These are phyloP conservation scores for Pagetopsis macropterus DNA, from an alignment of 2,797 vertebrate genomes.

Conservation along the genomic window DNA sequence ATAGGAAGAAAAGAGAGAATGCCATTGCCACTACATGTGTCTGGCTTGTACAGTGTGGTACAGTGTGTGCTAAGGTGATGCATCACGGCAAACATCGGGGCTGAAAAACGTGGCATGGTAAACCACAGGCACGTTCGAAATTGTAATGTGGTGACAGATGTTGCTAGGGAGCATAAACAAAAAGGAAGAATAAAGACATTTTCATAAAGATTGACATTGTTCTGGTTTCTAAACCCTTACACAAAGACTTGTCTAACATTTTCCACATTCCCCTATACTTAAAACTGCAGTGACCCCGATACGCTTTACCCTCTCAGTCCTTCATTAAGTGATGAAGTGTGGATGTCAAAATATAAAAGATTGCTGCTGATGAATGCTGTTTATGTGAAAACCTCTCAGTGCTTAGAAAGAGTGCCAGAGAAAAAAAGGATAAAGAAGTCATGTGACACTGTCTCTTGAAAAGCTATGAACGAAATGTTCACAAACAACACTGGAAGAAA, in stretches of 20 bases:
- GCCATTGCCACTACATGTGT: background rate
- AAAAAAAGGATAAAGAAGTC: conserved; percentile 13
- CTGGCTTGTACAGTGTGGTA: background rate
- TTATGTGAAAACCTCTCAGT: conserved; percentile 39
- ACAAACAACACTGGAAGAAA: conserved; percentile 7
- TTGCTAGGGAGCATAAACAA: conserved; percentile 1
- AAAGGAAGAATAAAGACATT: background rate
- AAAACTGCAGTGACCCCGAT: background rate
- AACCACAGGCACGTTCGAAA: conserved; percentile 22
- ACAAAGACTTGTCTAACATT: background rate
- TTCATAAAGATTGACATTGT: background rate
- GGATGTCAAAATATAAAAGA: conserved; percentile 23
- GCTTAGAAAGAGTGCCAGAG: conserved; percentile 25
- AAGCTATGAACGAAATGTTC: background rate
- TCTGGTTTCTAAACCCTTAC: background rate
- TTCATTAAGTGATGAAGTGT: conserved; percentile 35
- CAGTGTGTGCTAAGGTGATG: conserved; percentile 21
- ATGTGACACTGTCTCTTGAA: background rate
- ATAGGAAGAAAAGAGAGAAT: background rate
- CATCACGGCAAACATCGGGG: conserved; percentile 13
- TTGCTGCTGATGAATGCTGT: conserved; percentile 35
- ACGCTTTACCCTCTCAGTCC: background rate
- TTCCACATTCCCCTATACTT: background rate
- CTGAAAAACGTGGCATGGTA: conserved; percentile 8
- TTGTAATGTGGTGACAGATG: conserved; percentile 5